Percentiles rank a stretch among this genome's conserved stretches.
phyloP scores from a whole-genome alignment of 2,113 vertebrate genomes.

The Butorides virescens region DNA sequence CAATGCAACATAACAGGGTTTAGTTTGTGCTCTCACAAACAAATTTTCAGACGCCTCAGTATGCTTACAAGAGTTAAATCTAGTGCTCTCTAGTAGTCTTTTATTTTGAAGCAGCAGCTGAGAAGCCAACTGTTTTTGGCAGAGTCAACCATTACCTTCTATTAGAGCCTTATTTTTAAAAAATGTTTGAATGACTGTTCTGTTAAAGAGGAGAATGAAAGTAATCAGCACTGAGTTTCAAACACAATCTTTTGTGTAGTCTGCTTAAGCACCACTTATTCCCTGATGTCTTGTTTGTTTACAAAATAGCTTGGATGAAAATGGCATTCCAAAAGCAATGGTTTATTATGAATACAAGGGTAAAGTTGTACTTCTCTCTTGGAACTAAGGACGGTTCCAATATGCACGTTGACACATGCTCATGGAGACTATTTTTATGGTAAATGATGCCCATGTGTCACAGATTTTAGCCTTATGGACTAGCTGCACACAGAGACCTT shows the following conservation, averaged over 20 bases:
- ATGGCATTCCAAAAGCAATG: not conserved
- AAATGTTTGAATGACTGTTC: not conserved
- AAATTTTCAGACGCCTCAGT: not conserved
- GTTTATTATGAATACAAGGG: not conserved
- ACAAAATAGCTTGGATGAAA: not conserved
- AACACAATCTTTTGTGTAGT: not conserved
- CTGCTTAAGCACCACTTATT: not conserved
- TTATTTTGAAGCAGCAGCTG: not conserved
- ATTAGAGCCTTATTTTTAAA: not conserved
- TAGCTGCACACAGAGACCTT: not conserved
- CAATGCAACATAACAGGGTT: not conserved
- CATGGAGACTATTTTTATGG: not conserved
- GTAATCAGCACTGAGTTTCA: not conserved
- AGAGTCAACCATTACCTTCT: not conserved
- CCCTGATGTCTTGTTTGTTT: conserved; percentile 10
- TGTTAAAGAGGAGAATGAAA: not conserved
- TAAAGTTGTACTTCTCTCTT: not conserved
- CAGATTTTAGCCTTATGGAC: not conserved
- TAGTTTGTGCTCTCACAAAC: not conserved
- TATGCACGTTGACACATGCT: not conserved
- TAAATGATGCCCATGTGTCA: not conserved
- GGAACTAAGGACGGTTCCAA: not conserved
- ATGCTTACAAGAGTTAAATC: not conserved
- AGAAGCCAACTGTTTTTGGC: not conserved
- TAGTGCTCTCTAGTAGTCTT: not conserved